A percentile compares a stretch with the other conserved stretches of the same genome.
phyloP scores from a whole-genome alignment of 2,888 invertebrate species.

The Anodontia alba region DNA sequence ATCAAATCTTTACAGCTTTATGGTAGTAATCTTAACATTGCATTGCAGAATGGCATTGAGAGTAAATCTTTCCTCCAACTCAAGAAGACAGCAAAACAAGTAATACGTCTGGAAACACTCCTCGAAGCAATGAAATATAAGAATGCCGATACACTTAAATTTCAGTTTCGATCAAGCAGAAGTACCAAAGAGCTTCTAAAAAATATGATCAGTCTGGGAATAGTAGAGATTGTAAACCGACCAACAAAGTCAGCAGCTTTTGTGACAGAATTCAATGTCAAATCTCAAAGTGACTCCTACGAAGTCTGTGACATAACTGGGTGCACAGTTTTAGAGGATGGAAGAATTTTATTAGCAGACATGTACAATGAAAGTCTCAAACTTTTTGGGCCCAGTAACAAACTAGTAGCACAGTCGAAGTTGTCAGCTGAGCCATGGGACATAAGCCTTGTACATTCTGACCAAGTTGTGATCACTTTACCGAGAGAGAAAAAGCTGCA shows the following conservation, averaged over 20 bases:
- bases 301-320: slow-evolving; percentile 55
- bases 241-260: slow-evolving; percentile 33
- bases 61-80: slow-evolving; percentile 57
- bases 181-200: slow-evolving; percentile 41
- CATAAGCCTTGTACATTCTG: slow-evolving; percentile 36
- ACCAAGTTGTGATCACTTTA: slow-evolving; percentile 45
- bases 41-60: slow-evolving; percentile 52
- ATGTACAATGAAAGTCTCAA: slow-evolving; percentile 59
- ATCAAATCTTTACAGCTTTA: slow-evolving; percentile 38
- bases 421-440: slow-evolving; percentile 58
- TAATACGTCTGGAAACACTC: slow-evolving; percentile 40
- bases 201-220: slow-evolving; percentile 32
- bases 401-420: slow-evolving; percentile 56
- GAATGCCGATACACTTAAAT: slow-evolving; percentile 36
- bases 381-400: slow-evolving; percentile 34
- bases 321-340: slow-evolving; percentile 42
- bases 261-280: slow-evolving; percentile 43
- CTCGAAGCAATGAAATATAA: slow-evolving; percentile 43
- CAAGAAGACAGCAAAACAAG: slow-evolving; percentile 52
- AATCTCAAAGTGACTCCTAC: slow-evolving; percentile 46
- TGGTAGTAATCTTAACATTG: slow-evolving; percentile 39
- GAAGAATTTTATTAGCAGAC: slow-evolving; percentile 48
- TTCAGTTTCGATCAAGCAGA: slow-evolving; percentile 36
- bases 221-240: slow-evolving; percentile 33
- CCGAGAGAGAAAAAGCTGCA: slow-evolving; percentile 59